phyloP scores from a whole-genome alignment of 2,113 vertebrate species.

The Noturus placidus region DNA sequence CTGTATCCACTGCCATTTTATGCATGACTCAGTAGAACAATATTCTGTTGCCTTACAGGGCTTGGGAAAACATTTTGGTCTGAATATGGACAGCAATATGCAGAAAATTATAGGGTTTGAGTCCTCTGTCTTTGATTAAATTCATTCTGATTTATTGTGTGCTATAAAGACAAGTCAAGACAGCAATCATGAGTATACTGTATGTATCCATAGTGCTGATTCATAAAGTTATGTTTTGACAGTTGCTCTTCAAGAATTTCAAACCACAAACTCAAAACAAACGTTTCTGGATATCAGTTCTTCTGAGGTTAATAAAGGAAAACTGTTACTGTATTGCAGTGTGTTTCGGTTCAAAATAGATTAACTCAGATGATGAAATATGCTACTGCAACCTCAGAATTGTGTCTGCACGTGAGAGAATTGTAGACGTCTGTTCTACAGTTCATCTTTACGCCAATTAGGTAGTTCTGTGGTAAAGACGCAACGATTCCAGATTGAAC shows the following conservation, averaged over 20 bases:
- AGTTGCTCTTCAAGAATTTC: not conserved
- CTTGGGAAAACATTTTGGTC: conserved; percentile 21
- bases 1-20: conserved; percentile 28
- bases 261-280: not conserved
- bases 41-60: not conserved
- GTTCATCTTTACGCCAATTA: not conserved
- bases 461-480: not conserved
- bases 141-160: conserved; percentile 16
- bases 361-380: not conserved
- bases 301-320: not conserved
- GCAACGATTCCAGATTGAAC: not conserved
- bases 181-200: not conserved
- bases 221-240: conserved; percentile 5
- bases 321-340: not conserved
- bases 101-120: conserved; percentile 22
- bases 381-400: conserved; percentile 6
- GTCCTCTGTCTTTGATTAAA: not conserved
- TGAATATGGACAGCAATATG: not conserved
- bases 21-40: conserved; percentile 7
- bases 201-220: not conserved
- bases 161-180: conserved; percentile 24
- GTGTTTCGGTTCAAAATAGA: not conserved
- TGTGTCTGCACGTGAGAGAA: not conserved
- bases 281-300: not conserved
- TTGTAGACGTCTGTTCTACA: not conserved